Evolutionary conservation across 2,797 vertebrate genomes (phyloP), one percentile per base, ranked within the genome.

Genomic region (Sparidentex hasta): DNA sequence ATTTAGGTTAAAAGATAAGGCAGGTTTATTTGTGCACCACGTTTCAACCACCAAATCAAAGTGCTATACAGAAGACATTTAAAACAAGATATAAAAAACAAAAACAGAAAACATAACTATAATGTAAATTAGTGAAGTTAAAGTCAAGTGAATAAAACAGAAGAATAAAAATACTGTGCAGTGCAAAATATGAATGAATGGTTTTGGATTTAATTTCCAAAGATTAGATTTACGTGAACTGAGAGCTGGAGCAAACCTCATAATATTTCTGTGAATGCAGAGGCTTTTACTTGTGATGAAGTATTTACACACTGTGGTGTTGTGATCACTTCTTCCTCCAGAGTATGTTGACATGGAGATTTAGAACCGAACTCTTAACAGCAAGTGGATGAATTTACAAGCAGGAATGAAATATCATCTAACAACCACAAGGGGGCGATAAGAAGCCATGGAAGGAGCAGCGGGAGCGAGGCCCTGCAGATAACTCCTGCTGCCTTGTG

Each of bases 351-450:
- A 44, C 21, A 57, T 2, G 5, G 11, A 25, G 7, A 38, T 2
- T 17, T 56, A 55, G 9, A 55, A 23, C 44, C 38, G 9, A 9
- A 41, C 29, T 59, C 54, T 0, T 54, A n/a, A 33, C 7, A 66
- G 38, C 17, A 50, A 27, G 44, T 25, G 21, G 11, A 9, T 41
- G n/a, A 41, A 74, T 74, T 51, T 54, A 54, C 1, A 20, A 13
- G 25, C 29, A 54, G 41, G 29, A 29, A 3, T 41, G 27, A 57
- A 62, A 33, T 69, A 18, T 29, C 46, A 16, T 13, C 5, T 4
- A 66, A 38, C 1, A 1, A 12, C 90, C 94, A 93, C 91, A 74
- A 78, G 93, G 85, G 90, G 94, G 94, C 75, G 90, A 88, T 89
- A 71, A 47, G 72, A 20, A 75, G 89, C 90, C 89, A 82, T 23